Conservation (phyloP, 2,797 vertebrate genomes). For the Cetoscarus ocellatus region DNA sequence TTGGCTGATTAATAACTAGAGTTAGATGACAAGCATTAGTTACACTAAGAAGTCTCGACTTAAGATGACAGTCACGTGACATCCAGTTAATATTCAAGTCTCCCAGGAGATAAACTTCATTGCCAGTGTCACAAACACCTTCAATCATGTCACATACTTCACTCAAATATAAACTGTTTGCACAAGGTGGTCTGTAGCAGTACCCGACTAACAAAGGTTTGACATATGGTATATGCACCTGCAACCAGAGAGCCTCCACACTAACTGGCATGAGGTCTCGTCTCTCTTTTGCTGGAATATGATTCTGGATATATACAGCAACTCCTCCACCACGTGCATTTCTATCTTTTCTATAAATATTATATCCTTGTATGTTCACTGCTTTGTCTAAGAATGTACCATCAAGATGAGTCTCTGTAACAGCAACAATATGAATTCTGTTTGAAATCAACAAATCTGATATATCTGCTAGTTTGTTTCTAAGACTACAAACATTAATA, state of each 20-base stretch:
- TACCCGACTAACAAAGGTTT: too few species aligned
- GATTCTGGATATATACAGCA: too few species aligned
- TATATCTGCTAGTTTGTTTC: neutral
- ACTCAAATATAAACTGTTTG: too few species aligned
- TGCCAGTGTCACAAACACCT: neutral
- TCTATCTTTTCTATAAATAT: neutral
- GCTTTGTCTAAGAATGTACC: neutral
- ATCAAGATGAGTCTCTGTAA: neutral
- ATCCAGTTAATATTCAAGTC: neutral
- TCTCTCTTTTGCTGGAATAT: too few species aligned
- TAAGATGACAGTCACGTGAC: neutral
- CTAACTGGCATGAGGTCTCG: too few species aligned
- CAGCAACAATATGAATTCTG: neutral
- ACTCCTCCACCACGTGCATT: neutral
- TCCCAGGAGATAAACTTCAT: neutral
- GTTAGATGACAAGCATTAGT: neutral
- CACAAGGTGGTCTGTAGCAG: too few species aligned
- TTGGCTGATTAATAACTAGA: too few species aligned
- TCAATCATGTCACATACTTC: neutral
- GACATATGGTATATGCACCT: too few species aligned
- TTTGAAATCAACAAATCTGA: neutral
- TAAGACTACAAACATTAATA: neutral
- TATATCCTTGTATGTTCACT: neutral
- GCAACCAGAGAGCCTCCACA: too few species aligned
- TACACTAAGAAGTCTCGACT: neutral